Evolutionary conservation across 2,113 vertebrate genomes (phyloP), one percentile per base, ranked within the genome.

Genomic region (Ahaetulla prasina): DNA sequence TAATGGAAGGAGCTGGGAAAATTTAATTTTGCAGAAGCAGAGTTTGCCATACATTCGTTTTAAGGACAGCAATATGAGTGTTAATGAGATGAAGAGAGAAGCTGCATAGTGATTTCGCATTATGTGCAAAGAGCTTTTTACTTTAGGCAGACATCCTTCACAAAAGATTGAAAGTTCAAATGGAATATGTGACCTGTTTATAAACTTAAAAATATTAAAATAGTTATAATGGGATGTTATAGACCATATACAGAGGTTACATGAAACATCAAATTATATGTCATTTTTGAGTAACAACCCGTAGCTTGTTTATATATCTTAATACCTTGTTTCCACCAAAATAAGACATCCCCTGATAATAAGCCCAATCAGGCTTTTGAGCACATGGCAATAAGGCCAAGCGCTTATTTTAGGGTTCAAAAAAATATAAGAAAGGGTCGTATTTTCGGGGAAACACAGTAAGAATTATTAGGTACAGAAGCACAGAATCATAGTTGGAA

Each of bases 1-100:
- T 97, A 95, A 95, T 96, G 97, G 96, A 97, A 97, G 97, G 96
- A 97, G 94, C 92, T 90, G 89, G 0, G 22, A 94, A 47, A 93
- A 92, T 74, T 93, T 91, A 84, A n/a, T 87, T 90, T 57, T 93
- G 94, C 94, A 95, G 93, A 95, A 96, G 96, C 96, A 14, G 88
- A 94, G 87, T 96, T 95, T 89, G 90, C 94, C 95, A 86, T 94
- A 95, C 92, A 23, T 18, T 93, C 27, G 93, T 92, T 94, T 94
- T 95, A 30, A 96, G 93, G 94, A 96, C 84, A 95, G 93, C 25
- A 93, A 94, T 63, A 91, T 80, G 87, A 95, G 87, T 85, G 92
- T 93, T 92, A 95, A 93, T 45, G 63, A 95, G 93, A 96, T 94
- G 95, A 53, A 85, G 94, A 5, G 85, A 92, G 85, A 90, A 92